A percentile compares a stretch with the other conserved stretches of the same genome.
phyloP scores from a whole-genome alignment of 2,113 vertebrate genomes.

The Anguilla rostrata region DNA sequence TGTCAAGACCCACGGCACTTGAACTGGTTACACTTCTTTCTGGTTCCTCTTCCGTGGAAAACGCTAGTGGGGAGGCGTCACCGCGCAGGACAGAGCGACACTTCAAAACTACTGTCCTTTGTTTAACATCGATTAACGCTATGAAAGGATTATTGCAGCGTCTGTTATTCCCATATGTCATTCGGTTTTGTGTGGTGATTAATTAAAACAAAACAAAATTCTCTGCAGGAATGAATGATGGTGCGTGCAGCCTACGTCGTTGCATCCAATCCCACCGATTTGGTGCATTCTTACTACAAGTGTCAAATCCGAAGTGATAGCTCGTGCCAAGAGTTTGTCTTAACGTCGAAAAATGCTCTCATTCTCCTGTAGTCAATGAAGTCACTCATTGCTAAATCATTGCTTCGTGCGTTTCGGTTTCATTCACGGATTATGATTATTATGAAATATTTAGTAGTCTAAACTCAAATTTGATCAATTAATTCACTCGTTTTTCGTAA shows the following conservation, averaged over 20 bases:
- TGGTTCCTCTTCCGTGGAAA: neutral
- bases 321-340: constrained; percentile 42
- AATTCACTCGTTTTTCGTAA: too few species aligned
- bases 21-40: neutral
- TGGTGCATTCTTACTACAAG: constrained; percentile 54
- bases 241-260: neutral
- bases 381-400: constrained; percentile 23
- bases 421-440: neutral
- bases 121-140: neutral
- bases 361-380: constrained; percentile 29
- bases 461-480: too few species aligned
- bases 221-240: neutral
- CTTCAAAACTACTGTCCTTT: neutral
- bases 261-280: neutral
- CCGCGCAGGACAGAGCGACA: neutral
- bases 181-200: neutral
- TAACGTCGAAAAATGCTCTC: constrained; percentile 34
- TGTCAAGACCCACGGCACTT: neutral
- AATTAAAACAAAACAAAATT: neutral
- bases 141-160: neutral
- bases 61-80: neutral
- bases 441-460: neutral
- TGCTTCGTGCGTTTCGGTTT: neutral
- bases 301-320: constrained; percentile 55
- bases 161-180: constrained; percentile 1